Evolutionary conservation across 2,888 invertebrate species (phyloP).

Genomic region (Cremastobaeus sp.): DNA sequence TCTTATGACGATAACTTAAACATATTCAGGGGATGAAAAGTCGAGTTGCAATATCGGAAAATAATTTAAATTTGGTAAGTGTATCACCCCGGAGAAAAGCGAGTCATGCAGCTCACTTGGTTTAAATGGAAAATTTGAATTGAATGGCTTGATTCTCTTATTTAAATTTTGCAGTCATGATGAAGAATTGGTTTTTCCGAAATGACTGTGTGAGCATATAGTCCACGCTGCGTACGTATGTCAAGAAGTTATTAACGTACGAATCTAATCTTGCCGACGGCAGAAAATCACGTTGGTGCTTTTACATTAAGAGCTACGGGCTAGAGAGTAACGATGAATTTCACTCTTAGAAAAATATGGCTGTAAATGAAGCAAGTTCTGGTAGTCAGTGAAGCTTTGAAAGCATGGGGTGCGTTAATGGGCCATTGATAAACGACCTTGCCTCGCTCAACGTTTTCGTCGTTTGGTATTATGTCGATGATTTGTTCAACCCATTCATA

Average conservation of each 20-base stretch:
- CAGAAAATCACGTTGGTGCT: conserved; percentile 43
- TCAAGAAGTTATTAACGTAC: conserved; percentile 52
- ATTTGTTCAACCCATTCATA: conserved; percentile 59
- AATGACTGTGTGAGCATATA: background rate
- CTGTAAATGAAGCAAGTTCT: conserved; percentile 69
- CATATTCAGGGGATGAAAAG: no score
- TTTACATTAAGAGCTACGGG: conserved; percentile 61
- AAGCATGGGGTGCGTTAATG: conserved; percentile 67
- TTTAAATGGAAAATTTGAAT: no score
- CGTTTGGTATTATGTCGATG: conserved; percentile 60
- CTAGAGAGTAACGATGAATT: conserved; percentile 68
- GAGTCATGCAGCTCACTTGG: no score
- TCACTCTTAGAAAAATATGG: conserved; percentile 68
- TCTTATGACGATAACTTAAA: no score
- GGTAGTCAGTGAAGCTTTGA: conserved; percentile 64
- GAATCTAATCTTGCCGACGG: conserved; percentile 52
- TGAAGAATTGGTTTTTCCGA: no score
- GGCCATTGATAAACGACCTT: conserved; percentile 71
- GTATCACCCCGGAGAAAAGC: no score
- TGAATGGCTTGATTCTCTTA: no score
- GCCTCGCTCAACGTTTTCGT: conserved; percentile 61
- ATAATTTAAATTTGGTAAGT: no score
- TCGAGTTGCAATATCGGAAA: no score
- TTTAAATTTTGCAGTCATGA: no score
- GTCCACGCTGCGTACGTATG: conserved; percentile 28